Evolutionary conservation across 2,797 vertebrate species (phyloP).

Genomic region (Podarcis lilfordi): DNA sequence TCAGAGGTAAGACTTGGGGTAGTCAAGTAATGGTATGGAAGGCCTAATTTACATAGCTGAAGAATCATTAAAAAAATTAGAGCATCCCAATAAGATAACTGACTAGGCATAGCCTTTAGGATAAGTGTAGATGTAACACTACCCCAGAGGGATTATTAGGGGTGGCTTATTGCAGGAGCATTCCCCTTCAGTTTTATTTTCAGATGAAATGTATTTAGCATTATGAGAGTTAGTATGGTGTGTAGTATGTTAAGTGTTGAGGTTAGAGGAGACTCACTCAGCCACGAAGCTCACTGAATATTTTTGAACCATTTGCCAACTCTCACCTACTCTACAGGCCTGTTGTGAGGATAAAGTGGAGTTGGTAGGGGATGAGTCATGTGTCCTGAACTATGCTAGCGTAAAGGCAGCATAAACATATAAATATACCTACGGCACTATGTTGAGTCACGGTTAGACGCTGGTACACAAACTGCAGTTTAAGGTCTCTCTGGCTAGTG

Average conservation of each 20-base stretch:
- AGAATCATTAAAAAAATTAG: neutral
- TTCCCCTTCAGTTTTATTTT: neutral
- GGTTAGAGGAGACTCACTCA: neutral
- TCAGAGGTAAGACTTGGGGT: constrained; percentile 88
- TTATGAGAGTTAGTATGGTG: neutral
- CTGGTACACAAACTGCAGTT: neutral
- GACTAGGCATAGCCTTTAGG: neutral
- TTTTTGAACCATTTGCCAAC: neutral
- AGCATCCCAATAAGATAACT: neutral
- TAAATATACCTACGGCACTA: neutral
- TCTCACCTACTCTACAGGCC: neutral
- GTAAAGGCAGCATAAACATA: neutral
- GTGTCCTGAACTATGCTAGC: neutral
- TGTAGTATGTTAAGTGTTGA: neutral
- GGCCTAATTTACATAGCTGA: neutral
- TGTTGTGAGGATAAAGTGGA: neutral
- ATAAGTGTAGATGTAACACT: neutral
- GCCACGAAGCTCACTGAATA: neutral
- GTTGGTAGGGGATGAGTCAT: neutral
- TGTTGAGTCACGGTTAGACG: neutral
- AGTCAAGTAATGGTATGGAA: neutral
- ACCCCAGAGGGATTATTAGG: neutral
- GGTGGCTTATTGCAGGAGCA: neutral
- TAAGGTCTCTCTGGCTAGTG: neutral
- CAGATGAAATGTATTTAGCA: neutral